A percentile compares a stretch with the other conserved stretches of the same genome.
Evolutionary conservation across 2,888 invertebrate species (phyloP).

Genomic region (Tanaodytes sp.): DNA sequence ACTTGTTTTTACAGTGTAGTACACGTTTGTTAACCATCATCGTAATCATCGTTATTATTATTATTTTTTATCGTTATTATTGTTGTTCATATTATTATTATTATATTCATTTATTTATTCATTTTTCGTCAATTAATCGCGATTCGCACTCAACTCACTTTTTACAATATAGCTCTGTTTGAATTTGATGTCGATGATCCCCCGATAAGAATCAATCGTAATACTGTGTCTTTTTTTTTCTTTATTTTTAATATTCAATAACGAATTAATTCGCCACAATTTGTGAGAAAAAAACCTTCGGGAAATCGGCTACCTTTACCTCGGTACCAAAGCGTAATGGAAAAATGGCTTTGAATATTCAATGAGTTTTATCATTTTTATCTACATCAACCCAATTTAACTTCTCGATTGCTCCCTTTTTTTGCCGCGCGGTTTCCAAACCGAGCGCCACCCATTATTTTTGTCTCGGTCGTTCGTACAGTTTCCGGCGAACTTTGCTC

Average conservation of each 20-base stretch:
- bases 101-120: too few species aligned
- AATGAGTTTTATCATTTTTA: slow-evolving; percentile 34
- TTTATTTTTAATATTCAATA: slow-evolving; percentile 22
- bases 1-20: too few species aligned
- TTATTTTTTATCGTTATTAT: too few species aligned
- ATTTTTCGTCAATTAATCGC: too few species aligned
- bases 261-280: slow-evolving; percentile 17
- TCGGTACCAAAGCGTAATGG: slow-evolving; percentile 37
- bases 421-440: slow-evolving; percentile 1
- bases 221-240: slow-evolving; percentile 28
- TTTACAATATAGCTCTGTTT: too few species aligned
- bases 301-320: slow-evolving; percentile 13
- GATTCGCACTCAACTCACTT: too few species aligned
- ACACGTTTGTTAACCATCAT: too few species aligned
- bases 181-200: too few species aligned
- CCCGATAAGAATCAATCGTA: slow-evolving; percentile 40
- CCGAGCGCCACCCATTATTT: too few species aligned
- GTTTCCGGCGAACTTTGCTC: too few species aligned
- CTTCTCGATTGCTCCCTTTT: slow-evolving; percentile 35
- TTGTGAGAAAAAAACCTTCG: slow-evolving; percentile 7
- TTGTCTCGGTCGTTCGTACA: not conserved
- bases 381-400: slow-evolving; percentile 37
- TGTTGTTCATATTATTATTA: too few species aligned
- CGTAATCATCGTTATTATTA: too few species aligned
- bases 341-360: slow-evolving; percentile 37